Evolutionary conservation across 2,888 invertebrate genomes (phyloP).

Genomic region (Celastrina argiolus): DNA sequence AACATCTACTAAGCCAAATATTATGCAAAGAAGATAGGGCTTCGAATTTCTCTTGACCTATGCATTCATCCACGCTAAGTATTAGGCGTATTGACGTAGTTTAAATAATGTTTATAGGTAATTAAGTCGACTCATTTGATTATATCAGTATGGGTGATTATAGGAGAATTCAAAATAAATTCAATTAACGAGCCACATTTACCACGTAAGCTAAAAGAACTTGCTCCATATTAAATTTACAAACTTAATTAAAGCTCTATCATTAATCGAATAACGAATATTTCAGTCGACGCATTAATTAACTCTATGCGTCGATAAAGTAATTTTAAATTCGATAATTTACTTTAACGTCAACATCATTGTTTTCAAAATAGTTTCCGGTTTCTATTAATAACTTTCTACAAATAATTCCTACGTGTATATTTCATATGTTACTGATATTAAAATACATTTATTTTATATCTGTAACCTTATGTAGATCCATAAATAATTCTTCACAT

Average conservation of each 20-base stretch:
- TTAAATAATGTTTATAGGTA: too few species aligned
- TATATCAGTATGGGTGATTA: neutral
- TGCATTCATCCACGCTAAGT: too few species aligned
- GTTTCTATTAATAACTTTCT: neutral
- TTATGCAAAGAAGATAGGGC: too few species aligned
- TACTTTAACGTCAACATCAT: neutral
- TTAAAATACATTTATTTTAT: neutral
- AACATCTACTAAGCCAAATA: too few species aligned
- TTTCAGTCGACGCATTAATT: neutral
- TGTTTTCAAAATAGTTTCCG: neutral
- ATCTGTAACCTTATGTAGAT: neutral
- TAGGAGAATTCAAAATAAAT: neutral
- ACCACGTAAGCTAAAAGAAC: neutral
- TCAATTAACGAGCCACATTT: neutral
- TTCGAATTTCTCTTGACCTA: too few species aligned
- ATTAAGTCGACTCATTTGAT: too few species aligned
- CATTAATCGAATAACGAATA: neutral
- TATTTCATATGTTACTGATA: neutral
- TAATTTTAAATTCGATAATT: neutral
- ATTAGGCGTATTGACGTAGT: too few species aligned
- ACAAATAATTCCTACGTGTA: neutral
- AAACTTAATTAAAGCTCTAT: neutral
- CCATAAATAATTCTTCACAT: neutral
- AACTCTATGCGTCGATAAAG: neutral
- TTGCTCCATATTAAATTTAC: neutral